phyloP scores from a whole-genome alignment of 1,140 invertebrate genomes.

The Gonioctena quinquepunctata region DNA sequence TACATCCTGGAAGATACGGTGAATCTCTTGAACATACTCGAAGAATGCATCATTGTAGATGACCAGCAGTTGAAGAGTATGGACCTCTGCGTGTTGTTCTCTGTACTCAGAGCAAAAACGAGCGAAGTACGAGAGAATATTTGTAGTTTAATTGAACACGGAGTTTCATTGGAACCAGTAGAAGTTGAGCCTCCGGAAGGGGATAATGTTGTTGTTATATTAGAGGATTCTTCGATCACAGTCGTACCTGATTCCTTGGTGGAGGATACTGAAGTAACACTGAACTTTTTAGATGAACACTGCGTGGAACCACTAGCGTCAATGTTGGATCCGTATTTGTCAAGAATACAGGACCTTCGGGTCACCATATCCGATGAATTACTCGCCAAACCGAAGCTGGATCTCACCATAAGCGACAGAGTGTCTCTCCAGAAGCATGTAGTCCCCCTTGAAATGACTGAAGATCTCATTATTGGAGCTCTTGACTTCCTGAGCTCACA shows the following conservation, averaged over 20 bases:
- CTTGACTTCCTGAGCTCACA: constrained; percentile 35
- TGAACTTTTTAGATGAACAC: constrained; percentile 28
- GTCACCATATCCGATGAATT: constrained; percentile 33
- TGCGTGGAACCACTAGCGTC: constrained; percentile 6
- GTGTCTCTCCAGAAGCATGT: constrained; percentile 35
- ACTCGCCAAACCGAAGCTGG: constrained; percentile 33
- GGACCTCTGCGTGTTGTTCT: constrained; percentile 37
- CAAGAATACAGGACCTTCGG: constrained; percentile 30
- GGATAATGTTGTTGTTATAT: constrained; percentile 40
- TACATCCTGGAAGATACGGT: constrained; percentile 50
- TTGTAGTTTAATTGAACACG: constrained; percentile 33
- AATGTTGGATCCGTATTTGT: constrained; percentile 31
- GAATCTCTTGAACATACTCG: constrained; percentile 50
- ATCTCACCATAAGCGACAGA: constrained; percentile 36
- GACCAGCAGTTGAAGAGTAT: constrained; percentile 37
- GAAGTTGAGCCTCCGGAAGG: constrained; percentile 8
- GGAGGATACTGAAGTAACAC: constrained; percentile 34
- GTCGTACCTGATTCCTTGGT: constrained; percentile 36
- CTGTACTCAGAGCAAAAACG: constrained; percentile 37
- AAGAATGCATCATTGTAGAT: constrained; percentile 47
- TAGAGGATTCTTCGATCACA: constrained; percentile 38
- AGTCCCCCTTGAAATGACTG: constrained; percentile 39
- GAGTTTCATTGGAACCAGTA: constrained; percentile 22
- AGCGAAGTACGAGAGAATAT: constrained; percentile 47
- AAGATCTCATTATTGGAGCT: constrained; percentile 42